Evolutionary conservation across 2,888 invertebrate genomes (phyloP).

Genomic region (Himalopsyche japonica): DNA sequence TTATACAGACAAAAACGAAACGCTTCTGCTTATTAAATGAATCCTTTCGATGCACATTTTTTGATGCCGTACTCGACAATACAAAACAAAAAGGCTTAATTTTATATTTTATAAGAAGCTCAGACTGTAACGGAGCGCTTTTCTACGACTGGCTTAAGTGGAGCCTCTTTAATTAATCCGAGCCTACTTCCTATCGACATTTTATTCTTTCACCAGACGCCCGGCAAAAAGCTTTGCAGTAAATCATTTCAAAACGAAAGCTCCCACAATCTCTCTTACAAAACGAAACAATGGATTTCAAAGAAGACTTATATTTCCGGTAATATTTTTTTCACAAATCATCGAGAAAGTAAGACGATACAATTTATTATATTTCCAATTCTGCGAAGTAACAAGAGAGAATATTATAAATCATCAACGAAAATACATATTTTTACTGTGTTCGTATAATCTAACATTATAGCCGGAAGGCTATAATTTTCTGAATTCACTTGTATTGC

Average conservation of each 20-base stretch:
- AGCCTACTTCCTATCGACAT: background rate
- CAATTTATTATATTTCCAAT: background rate
- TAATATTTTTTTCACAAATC: background rate
- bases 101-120: background rate
- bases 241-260: background rate
- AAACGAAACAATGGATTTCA: background rate
- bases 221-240: background rate
- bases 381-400: no score
- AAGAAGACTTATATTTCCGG: background rate
- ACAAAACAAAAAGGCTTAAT: background rate
- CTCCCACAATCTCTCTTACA: background rate
- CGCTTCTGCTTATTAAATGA: background rate
- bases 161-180: background rate
- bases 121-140: background rate
- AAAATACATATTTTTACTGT: no score
- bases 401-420: no score
- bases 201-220: background rate
- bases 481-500: no score
- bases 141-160: no score
- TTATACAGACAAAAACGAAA: no score
- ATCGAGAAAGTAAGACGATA: background rate
- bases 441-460: no score
- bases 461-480: no score
- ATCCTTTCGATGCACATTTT: background rate
- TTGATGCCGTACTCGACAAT: background rate